These are phyloP conservation scores for Zaprionus tsacasi DNA, from an alignment of 1,140 invertebrate species.

Conservation along the genomic window DNA sequence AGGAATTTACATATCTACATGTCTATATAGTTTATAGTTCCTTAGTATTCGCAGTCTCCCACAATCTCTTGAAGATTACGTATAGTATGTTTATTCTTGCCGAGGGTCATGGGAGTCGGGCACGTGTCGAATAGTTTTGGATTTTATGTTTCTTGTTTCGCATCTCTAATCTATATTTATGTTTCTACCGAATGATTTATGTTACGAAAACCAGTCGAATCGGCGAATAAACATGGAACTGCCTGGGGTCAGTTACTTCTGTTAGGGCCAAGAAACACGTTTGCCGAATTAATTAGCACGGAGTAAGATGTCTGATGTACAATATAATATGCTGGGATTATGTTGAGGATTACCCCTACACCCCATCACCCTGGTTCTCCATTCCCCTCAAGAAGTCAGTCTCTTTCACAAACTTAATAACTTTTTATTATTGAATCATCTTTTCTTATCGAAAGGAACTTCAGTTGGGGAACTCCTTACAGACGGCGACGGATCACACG, in stretches of 20 bases:
- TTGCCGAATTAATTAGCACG: background rate
- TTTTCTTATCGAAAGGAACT: slow-evolving; percentile 24
- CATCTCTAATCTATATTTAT: background rate
- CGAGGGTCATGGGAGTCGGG: background rate
- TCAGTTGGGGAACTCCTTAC: slow-evolving; percentile 28
- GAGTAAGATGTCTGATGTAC: too few relatives aligned
- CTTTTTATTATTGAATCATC: slow-evolving; percentile 47
- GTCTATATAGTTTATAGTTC: background rate
- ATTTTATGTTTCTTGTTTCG: background rate
- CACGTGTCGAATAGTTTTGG: background rate
- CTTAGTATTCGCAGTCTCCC: background rate
- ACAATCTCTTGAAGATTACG: background rate
- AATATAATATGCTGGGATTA: background rate
- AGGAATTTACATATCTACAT: background rate
- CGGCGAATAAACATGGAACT: background rate
- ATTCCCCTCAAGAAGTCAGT: background rate
- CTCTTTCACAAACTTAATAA: slow-evolving; percentile 50
- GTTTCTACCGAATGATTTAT: background rate
- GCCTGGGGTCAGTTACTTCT: background rate
- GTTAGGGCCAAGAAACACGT: background rate
- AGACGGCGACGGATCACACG: slow-evolving; percentile 69
- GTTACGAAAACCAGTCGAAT: background rate
- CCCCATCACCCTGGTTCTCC: too few relatives aligned
- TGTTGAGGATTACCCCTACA: too few relatives aligned
- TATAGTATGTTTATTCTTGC: background rate